These are phyloP conservation scores for Nylanderia fulva DNA, from an alignment of 1,140 invertebrate genomes.

Conservation along the genomic window DNA sequence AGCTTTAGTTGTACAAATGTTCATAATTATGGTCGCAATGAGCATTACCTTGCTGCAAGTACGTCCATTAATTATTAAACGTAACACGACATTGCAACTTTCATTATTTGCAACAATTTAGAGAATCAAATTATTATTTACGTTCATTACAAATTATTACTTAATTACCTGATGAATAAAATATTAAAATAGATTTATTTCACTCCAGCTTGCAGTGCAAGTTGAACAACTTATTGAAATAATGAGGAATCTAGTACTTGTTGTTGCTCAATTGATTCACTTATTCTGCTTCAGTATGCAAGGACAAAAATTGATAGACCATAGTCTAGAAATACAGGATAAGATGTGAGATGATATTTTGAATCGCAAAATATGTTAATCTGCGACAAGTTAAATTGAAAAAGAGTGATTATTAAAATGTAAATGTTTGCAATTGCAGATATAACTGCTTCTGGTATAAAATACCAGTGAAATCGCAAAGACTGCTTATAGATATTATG, in stretches of 20 bases:
- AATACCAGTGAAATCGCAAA: neutral
- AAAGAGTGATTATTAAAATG: too few relatives aligned
- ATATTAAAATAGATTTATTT: neutral
- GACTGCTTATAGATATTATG: neutral
- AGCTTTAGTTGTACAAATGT: neutral
- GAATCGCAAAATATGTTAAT: too few relatives aligned
- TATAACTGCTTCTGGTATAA: constrained; percentile 11
- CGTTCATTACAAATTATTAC: too few relatives aligned
- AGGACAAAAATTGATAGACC: constrained; percentile 63
- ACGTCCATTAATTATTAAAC: neutral
- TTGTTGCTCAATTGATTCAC: constrained; percentile 53
- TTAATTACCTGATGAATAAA: too few relatives aligned
- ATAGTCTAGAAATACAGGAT: constrained; percentile 52
- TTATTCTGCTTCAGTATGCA: constrained; percentile 57
- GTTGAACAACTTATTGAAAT: neutral
- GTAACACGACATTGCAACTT: neutral
- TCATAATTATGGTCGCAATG: neutral
- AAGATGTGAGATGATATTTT: constrained; percentile 51
- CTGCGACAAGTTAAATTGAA: too few relatives aligned
- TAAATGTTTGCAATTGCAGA: neutral
- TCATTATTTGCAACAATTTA: neutral
- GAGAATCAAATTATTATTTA: neutral
- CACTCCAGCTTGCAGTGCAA: neutral
- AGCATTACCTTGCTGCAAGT: constrained; percentile 17
- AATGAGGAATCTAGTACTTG: neutral